Base-by-base conservation (phyloP, 2,113 vertebrate genomes). In the Ictalurus furcatus region DNA sequence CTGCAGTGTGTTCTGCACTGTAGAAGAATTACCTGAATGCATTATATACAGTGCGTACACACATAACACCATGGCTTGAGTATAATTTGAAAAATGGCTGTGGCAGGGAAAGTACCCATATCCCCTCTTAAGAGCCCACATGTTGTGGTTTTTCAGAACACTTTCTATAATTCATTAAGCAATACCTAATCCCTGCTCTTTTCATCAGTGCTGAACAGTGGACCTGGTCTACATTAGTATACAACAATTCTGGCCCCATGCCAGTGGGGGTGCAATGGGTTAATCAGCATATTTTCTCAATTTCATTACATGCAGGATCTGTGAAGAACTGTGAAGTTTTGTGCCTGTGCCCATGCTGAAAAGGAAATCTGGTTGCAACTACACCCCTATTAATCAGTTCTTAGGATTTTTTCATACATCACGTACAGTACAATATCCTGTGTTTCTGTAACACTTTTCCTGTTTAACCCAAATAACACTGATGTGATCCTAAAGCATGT, bases 401-500 rank as follows among this genome's bases (percentile, higher is more conserved):
- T 34, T 37, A 85, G 37, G 73, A 76, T 52, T 71, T 37, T 74
- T 86, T 56, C 25, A 40, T 69, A 56, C 52, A 81, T 58, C 23
- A 82, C 21, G 30, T 69, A 80, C 52, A 58, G 81, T 84, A 84
- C 34, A 63, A 63, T 44, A 84, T 61, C 58, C 81, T 84, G 81
- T 84, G 81, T 63, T 84, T 84, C 34, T 84, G 58, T 63, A 63
- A 63, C 58, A 84, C 21, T 28, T 84, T 63, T 84, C 81, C 81
- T 84, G 81, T 84, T 84, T 63, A 84, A 84, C 34, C 58, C 58
- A 84, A 84, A 40, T 59, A 84, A 3, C 58, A 34, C 81, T 63
- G 44, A 84, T 91, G 89, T 88, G 90, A 89, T 88, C 82, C 83
- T 89, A 86, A 93, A 92, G 65, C 54, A 80, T 48, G 58, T 56